Base-by-base conservation (phyloP, 2,888 invertebrate genomes). In the Galeopsomyia nigrocyanea region DNA sequence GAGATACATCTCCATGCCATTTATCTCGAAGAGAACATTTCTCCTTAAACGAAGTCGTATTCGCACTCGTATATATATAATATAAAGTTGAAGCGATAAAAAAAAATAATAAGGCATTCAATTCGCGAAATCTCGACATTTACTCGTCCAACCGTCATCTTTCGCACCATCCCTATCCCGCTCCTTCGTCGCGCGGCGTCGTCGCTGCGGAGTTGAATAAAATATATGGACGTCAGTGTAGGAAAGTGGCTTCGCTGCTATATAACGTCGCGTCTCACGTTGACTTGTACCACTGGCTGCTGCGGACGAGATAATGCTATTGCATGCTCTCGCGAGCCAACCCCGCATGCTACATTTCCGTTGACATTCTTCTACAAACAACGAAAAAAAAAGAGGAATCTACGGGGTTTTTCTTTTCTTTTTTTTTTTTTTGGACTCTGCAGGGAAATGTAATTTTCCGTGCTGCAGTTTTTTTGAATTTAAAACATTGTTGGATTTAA, bases 261-360 rank as follows among this genome's bases (percentile, higher is more conserved):
- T 14, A 39, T 14, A 39, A 39, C 46, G 68, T 14, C 63, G 56
- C 26, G 49, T 53, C 22, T 21, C 14, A 65, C 62, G 63, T 63
- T 64, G 70, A 74, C 74, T 74, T 56, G 68, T 22, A 71, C 64
- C 21, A 71, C 74, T 71, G 21, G 26, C 26, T 26, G 26, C 26
- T 47, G 6, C 16, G 2, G 39, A 57, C 49, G 60, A 60, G 61
- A 58, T 66, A 66, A 66, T 66, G 61, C 71, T 66, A 71, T 71
- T 71, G 51, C 21, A 14, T n/a, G 14, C 14, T 39, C 31, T 21
- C 39, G 7, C 39, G 39, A 26, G 26, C 26, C 26, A 26, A 26
- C 26, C 31, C 10, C n/a, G 19, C 31, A n/a, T 3, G 58, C 5
- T 16, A 39, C 19, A 16, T 58, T n/a, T 22, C 21, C 56, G 56